Conservation (phyloP, 2,888 invertebrate species). For the Oxytorus armatus region DNA sequence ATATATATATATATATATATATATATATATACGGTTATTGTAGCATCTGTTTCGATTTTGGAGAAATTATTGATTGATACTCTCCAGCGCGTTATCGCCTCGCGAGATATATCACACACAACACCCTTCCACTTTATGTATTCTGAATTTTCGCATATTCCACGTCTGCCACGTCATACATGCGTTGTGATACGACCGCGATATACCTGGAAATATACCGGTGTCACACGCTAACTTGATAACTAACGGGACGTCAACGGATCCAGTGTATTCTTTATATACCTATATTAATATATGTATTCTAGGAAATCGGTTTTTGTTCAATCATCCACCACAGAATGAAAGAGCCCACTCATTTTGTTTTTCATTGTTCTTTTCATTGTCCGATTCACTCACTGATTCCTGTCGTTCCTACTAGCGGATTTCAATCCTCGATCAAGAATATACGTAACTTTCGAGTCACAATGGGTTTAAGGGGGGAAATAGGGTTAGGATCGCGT, state of each 20-base stretch:
- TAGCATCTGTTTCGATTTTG: slow-evolving; percentile 1
- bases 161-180: slow-evolving; percentile 23
- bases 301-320: slow-evolving; percentile 35
- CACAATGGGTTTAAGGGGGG: no score
- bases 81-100: slow-evolving; percentile 3
- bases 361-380: slow-evolving; percentile 5
- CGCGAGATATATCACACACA: not conserved
- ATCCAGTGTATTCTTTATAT: not conserved
- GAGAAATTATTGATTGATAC: slow-evolving; percentile 42
- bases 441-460: no score
- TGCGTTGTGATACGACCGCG: not conserved
- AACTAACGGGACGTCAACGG: slow-evolving; percentile 28
- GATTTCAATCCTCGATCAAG: not conserved
- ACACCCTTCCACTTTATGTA: not conserved
- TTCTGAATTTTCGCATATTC: slow-evolving; percentile 24
- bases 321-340: slow-evolving; percentile 31
- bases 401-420: no score
- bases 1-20: no score
- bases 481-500: no score
- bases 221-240: slow-evolving; percentile 49
- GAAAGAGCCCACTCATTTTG: not conserved
- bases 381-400: not conserved
- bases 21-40: slow-evolving; percentile 11
- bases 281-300: not conserved
- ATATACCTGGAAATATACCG: slow-evolving; percentile 50